Evolutionary conservation across 1,140 invertebrate genomes (phyloP).

Genomic region (Metaphire vulgaris): DNA sequence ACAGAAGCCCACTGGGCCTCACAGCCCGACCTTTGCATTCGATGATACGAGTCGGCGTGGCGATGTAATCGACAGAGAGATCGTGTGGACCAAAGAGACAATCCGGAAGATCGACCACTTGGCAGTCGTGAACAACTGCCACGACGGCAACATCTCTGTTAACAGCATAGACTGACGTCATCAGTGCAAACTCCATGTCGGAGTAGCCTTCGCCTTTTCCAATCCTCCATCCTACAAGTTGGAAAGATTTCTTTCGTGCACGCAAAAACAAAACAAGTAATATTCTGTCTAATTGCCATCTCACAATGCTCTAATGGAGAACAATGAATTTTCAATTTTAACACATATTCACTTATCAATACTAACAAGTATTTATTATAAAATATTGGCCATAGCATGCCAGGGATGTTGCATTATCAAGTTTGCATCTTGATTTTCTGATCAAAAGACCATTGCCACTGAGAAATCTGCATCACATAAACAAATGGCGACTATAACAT

Average conservation of each 20-base stretch:
- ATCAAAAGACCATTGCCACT: too few species aligned
- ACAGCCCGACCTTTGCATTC: constrained; percentile 52
- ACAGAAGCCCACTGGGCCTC: constrained; percentile 65
- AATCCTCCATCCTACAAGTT: constrained; percentile 60
- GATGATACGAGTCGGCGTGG: constrained; percentile 68
- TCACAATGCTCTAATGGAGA: neutral
- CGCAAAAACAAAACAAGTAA: neutral
- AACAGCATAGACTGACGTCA: constrained; percentile 67
- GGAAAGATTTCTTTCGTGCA: neutral
- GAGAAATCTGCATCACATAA: too few species aligned
- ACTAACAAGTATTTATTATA: neutral
- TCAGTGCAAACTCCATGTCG: constrained; percentile 73
- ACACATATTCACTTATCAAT: neutral
- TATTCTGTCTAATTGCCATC: too few species aligned
- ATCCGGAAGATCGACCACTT: constrained; percentile 60
- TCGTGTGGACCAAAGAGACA: constrained; percentile 70
- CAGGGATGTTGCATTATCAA: neutral
- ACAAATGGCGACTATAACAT: too few species aligned
- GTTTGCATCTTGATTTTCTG: too few species aligned
- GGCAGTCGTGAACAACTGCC: constrained; percentile 76
- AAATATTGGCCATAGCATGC: neutral
- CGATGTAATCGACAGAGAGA: constrained; percentile 72
- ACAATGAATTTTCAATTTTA: neutral
- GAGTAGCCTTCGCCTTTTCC: constrained; percentile 77
- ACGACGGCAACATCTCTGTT: constrained; percentile 64